Base-by-base conservation (phyloP, 2,888 invertebrate genomes). In the Cantharis lateralis region DNA sequence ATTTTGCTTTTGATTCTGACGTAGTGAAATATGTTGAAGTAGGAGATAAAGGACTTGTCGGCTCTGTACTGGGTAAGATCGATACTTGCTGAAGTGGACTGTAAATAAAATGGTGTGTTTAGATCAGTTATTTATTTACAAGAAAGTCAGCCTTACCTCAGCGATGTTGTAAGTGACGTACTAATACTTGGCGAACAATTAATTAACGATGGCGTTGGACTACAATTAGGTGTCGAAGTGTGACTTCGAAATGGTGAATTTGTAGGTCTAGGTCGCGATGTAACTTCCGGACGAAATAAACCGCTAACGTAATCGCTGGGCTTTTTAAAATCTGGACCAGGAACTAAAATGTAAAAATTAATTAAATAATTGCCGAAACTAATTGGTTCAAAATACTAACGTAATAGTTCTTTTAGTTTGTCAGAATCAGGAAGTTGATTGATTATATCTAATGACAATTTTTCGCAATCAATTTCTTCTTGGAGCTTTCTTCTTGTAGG, bases 401-500 rank as follows among this genome's bases (percentile, higher is more conserved):
- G 90, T 84, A 93, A 88, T 80, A 95, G 90, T 79, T 91, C 91
- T 86, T 93, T 91, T 76, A 95, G 90, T 84, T 92, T 92, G 84
- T 93, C 93, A 77, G 91, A 89, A 32, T 92, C 91, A 18, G 90
- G 89, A 71, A 93, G 88, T 82, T 93, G 91, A 84, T 90, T 91
- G 76, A 92, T 90, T 76, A 93, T 88, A 85, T 93, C 93, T 79
- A 91, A 88, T 66, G 92, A 91, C 79, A 94, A 89, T 83, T 92
- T 90, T 85, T 95, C 95, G 88, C 94, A 95, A 83, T 95, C 95
- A 81, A 95, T 90, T 87, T 95, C 95, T 86, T 95, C 95, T 81
- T 92, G 91, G 66, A 92, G 89, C 82, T 92, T 93, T 83, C 91
- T 91, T 79, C 93, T 90, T 1, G 89, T 89, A 62, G 88, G 87